Conservation (phyloP, 2,797 vertebrate species). For the Morelia viridis region DNA sequence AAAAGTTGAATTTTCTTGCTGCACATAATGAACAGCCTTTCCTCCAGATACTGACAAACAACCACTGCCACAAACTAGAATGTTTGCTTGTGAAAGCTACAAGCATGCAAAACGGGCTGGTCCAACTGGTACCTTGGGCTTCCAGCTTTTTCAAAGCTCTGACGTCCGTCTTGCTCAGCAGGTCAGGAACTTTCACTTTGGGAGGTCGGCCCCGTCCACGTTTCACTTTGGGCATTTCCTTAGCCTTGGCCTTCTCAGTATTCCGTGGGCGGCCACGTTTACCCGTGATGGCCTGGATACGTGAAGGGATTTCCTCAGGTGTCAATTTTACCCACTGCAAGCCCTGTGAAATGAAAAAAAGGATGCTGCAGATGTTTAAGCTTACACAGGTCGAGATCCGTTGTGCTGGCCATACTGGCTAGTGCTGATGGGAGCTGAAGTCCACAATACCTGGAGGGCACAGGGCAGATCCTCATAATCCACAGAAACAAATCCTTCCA, state of each 20-base stretch:
- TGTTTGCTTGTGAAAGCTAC: conserved; percentile 8
- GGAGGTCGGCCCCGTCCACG: conserved; percentile 89
- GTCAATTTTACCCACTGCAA: conserved; percentile 86
- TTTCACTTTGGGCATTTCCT: conserved; percentile 71
- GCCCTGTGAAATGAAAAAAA: conserved; percentile 74
- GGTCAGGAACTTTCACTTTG: conserved; percentile 85
- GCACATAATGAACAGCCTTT: conserved; percentile 21
- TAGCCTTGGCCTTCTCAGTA: conserved; percentile 80
- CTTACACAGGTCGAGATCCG: background rate
- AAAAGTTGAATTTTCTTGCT: conserved; percentile 43
- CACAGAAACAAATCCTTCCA: background rate
- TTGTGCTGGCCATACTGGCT: background rate
- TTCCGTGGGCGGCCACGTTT: conserved; percentile 94
- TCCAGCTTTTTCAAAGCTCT: conserved; percentile 86
- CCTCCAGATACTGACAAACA: conserved; percentile 16
- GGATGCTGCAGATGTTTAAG: fast-evolving
- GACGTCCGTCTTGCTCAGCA: conserved; percentile 89
- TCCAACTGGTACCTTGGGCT: conserved; percentile 79
- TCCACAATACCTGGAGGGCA: background rate
- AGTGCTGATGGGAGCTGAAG: background rate
- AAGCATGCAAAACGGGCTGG: background rate
- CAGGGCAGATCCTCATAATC: background rate
- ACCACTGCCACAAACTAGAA: conserved; percentile 19
- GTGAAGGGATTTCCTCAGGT: conserved; percentile 91
- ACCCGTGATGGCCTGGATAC: conserved; percentile 97